Evolutionary conservation across 2,888 invertebrate species (phyloP).

Genomic region (Nyleta sp.): DNA sequence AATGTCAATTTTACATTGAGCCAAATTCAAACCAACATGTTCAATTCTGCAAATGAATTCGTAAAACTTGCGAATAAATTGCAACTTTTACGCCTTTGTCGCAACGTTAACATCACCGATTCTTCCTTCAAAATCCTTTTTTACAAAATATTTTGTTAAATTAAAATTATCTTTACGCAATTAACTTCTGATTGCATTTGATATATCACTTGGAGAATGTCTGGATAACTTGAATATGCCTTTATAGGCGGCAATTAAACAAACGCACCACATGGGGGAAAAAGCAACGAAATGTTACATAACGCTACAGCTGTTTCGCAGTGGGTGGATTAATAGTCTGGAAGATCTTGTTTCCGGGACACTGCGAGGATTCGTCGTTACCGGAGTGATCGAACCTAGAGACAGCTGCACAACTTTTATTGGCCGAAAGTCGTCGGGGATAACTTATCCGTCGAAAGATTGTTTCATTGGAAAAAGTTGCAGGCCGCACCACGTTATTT

Average conservation of each 20-base stretch:
- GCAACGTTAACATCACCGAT: too few species aligned
- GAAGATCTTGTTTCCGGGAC: slow-evolving; percentile 49
- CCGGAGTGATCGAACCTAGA: slow-evolving; percentile 43
- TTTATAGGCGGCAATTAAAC: too few species aligned
- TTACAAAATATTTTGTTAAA: too few species aligned
- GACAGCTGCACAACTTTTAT: slow-evolving; percentile 49
- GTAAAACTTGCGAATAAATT: too few species aligned
- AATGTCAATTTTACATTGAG: too few species aligned
- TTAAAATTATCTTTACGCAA: too few species aligned
- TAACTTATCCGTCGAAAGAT: slow-evolving; percentile 18
- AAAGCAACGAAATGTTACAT: slow-evolving; percentile 25
- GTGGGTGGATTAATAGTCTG: slow-evolving; percentile 45
- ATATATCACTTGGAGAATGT: background rate
- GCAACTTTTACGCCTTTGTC: too few species aligned
- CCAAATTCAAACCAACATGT: too few species aligned
- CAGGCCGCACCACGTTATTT: slow-evolving; percentile 21
- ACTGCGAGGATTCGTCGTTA: slow-evolving; percentile 43
- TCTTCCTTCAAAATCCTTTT: too few species aligned
- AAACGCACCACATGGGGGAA: background rate
- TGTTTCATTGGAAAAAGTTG: slow-evolving; percentile 12
- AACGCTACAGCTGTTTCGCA: slow-evolving; percentile 44
- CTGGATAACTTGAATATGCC: background rate
- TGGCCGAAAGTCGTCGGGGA: slow-evolving; percentile 10
- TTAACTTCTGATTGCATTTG: too few species aligned
- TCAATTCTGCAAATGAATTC: too few species aligned